phyloP scores from a whole-genome alignment of 1,140 invertebrate species.

The Nasonia longicornis region DNA sequence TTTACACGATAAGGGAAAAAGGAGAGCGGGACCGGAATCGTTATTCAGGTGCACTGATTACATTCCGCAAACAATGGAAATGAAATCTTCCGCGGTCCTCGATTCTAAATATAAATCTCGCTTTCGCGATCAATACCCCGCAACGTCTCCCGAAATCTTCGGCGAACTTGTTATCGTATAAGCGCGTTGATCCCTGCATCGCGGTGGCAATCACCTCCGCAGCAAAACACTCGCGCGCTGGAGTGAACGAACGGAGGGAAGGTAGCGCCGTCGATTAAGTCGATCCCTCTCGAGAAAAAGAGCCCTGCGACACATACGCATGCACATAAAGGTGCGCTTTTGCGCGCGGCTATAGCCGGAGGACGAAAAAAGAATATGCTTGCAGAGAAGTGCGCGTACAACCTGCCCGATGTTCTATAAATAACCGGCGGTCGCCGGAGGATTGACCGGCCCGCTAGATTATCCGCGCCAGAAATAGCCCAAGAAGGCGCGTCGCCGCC shows the following conservation, averaged over 20 bases:
- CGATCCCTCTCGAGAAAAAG: not conserved
- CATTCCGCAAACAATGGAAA: not conserved
- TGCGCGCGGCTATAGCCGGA: not conserved
- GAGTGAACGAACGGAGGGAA: not conserved
- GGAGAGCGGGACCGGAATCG: not conserved
- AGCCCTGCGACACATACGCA: not conserved
- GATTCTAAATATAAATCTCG: no score
- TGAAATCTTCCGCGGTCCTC: not conserved
- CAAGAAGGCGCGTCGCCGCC: not conserved
- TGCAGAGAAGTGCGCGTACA: not conserved
- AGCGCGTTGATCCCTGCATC: no score
- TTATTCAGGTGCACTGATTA: not conserved
- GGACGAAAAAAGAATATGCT: not conserved
- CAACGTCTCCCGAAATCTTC: no score
- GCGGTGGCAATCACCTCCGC: not conserved
- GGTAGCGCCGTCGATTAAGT: not conserved
- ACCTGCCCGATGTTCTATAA: conserved; percentile 47
- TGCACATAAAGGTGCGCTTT: not conserved
- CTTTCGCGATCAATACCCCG: no score
- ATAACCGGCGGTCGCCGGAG: conserved; percentile 46
- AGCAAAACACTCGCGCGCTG: not conserved
- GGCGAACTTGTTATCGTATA: no score
- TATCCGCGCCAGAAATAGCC: conserved; percentile 51
- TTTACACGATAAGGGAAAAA: not conserved
- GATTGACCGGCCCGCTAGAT: conserved; percentile 54